Base-by-base conservation (phyloP, 2,113 vertebrate genomes). In the Dipodomys merriami region DNA sequence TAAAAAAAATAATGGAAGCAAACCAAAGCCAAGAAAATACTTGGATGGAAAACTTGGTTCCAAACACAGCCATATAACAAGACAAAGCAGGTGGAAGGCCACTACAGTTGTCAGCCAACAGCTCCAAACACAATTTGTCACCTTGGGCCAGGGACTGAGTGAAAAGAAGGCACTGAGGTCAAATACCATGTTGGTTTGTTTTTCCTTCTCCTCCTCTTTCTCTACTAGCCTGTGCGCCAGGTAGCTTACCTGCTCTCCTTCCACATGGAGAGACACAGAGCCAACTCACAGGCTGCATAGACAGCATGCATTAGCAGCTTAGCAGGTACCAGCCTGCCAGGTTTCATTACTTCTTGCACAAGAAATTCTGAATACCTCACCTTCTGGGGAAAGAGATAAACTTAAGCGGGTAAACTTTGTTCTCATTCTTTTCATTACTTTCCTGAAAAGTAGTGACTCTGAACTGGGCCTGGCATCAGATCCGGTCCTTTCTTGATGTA, bases 311-410 rank as follows among this genome's bases (percentile, higher is more conserved):
- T 67, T 64, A 33, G 79, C 81, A 19, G 67, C 71, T 86, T 65
- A 81, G 74, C 88, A 93, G 87, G 93, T 83, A 73, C 53, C 62
- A 73, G 84, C 87, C 67, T 91, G 94, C 64, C 86, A 88, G 69
- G 72, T 80, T 96, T 93, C 76, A 93, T 93, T 90, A 72, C 72
- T 88, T 88, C 91, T 96, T 96, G 93, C 76, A 91, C 85, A 96
- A 96, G 95, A 79, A 91, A 30, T 86, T 78, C 88, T 79, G 89
- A 95, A 95, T 72, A 77, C 79, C 88, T 33, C 86, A 91, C 68
- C 68, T 97, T 94, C 57, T 83, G 57, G 44, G 78, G 79, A 86
- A 53, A 81, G 88, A 65, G 94, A 97, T 95, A 95, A 96, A 83
- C 88, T 90, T 67, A 71, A 72, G 18, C 49, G 44, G 53, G 88